phyloP scores from a whole-genome alignment of 2,797 vertebrate species.

The Chaetophractus vellerosus region DNA sequence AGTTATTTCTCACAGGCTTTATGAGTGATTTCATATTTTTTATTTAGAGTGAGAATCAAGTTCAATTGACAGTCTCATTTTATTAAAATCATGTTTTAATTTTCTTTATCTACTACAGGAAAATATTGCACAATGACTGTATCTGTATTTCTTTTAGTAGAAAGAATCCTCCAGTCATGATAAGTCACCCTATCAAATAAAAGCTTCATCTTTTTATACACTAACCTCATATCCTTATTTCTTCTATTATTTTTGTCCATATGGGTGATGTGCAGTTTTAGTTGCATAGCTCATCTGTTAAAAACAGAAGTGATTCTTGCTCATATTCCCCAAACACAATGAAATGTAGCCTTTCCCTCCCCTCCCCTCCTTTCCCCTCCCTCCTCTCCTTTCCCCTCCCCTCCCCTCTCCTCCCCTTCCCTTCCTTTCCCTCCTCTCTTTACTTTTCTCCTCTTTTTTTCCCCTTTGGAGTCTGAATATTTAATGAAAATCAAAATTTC shows the following conservation, averaged over 20 bases:
- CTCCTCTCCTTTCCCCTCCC: not conserved
- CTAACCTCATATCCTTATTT: conserved; percentile 7
- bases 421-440: not conserved
- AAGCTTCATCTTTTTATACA: not conserved
- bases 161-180: not conserved
- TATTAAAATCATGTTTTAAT: not conserved
- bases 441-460: not conserved
- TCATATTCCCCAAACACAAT: not conserved
- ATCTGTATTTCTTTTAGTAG: not conserved
- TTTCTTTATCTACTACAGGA: not conserved
- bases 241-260: not conserved
- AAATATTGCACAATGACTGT: not conserved
- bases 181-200: not conserved
- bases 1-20: not conserved
- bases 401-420: not conserved
- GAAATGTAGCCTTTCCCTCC: not conserved
- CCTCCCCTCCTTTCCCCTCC: too few relatives aligned
- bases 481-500: not conserved
- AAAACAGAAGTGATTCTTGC: not conserved
- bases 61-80: not conserved
- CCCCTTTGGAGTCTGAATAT: not conserved
- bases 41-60: not conserved
- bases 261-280: not conserved
- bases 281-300: not conserved
- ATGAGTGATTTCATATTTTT: not conserved